Evolutionary conservation across 2,888 invertebrate species (phyloP).

Genomic region (Polyommatus icarus): DNA sequence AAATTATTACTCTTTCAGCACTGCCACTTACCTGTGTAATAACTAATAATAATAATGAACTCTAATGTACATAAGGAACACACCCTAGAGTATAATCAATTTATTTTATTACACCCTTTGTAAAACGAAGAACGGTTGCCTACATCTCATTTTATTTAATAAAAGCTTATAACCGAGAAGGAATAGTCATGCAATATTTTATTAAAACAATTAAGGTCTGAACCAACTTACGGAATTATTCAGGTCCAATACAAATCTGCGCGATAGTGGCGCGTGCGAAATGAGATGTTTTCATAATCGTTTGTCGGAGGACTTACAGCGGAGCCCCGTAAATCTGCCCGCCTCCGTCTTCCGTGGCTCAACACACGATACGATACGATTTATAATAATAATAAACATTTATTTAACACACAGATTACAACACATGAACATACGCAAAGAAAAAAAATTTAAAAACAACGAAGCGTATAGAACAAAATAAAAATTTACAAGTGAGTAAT

Average conservation of each 20-base stretch:
- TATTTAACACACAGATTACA: too few species aligned
- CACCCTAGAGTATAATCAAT: too few species aligned
- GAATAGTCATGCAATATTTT: background rate
- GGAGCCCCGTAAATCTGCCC: slow-evolving; percentile 48
- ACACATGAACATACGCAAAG: too few species aligned
- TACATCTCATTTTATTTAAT: background rate
- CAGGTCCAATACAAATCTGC: slow-evolving; percentile 11
- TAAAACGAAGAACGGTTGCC: background rate
- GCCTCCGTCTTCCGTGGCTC: slow-evolving; percentile 42
- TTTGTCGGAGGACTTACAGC: slow-evolving; percentile 59
- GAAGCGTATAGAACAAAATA: too few species aligned
- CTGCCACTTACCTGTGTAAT: too few species aligned
- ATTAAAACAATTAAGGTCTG: background rate
- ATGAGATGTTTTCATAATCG: slow-evolving; percentile 58
- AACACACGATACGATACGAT: slow-evolving; percentile 34
- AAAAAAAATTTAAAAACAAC: too few species aligned
- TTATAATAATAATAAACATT: too few species aligned
- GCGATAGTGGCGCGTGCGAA: slow-evolving; percentile 48
- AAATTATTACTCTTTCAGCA: too few species aligned
- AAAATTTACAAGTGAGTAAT: too few species aligned
- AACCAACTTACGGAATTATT: slow-evolving; percentile 19
- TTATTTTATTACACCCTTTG: too few species aligned
- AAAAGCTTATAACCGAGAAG: background rate
- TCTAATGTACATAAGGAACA: too few species aligned
- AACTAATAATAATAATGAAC: too few species aligned